Conservation (phyloP, 2,113 vertebrate genomes). For the Eurystomus gularis region DNA sequence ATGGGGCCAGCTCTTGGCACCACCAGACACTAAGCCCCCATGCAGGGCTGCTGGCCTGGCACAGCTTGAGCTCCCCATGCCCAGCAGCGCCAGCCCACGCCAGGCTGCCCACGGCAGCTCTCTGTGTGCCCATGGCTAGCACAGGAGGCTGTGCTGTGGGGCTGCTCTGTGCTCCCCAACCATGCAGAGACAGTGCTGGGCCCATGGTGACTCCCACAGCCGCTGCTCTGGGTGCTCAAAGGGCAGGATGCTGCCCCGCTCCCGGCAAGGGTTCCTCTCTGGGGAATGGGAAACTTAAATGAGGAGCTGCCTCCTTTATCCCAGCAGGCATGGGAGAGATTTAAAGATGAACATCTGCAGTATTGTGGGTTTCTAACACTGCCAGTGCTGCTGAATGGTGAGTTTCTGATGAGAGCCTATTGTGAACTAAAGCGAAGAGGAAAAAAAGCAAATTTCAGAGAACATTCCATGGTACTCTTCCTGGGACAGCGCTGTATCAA, state of each 20-base stretch:
- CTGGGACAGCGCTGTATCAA: neutral
- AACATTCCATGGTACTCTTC: fast-evolving
- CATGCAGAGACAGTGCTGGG: neutral
- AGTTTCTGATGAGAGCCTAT: neutral
- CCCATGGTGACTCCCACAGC: neutral
- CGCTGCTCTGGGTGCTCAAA: neutral
- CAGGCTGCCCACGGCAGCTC: neutral
- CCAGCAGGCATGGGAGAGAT: fast-evolving
- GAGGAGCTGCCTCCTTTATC: neutral
- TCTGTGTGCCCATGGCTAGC: fast-evolving
- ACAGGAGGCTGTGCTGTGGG: fast-evolving
- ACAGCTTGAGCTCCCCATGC: fast-evolving
- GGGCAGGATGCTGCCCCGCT: neutral
- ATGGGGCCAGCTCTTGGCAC: neutral
- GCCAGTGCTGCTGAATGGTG: neutral
- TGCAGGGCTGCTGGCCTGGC: neutral
- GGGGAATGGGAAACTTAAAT: neutral
- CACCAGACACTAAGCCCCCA: fast-evolving
- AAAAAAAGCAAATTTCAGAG: neutral
- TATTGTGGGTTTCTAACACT: neutral
- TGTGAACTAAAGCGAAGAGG: neutral
- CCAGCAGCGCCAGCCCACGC: neutral
- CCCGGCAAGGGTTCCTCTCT: fast-evolving
- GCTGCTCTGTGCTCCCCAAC: neutral
- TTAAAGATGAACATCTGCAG: neutral